Conservation (phyloP, 1,140 invertebrate species). For the Brachionus sp. region DNA sequence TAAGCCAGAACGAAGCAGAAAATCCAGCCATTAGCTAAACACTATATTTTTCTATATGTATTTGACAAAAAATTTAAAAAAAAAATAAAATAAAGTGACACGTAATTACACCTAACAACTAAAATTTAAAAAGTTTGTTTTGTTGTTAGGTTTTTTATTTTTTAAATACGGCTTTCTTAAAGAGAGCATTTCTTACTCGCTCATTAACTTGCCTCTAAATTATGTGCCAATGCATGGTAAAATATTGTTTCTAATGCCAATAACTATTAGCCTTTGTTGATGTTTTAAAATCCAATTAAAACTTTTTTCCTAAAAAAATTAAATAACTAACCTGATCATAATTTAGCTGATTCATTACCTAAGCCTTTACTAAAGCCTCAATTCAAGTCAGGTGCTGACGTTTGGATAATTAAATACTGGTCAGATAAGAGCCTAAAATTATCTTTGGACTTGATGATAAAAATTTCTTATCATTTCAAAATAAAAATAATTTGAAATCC, state of each 20-base stretch:
- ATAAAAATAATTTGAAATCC: neutral
- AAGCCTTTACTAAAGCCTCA: neutral
- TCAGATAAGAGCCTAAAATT: slow-evolving; percentile 20
- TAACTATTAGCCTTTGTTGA: slow-evolving; percentile 7
- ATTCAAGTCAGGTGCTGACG: neutral
- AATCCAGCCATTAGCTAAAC: slow-evolving; percentile 28
- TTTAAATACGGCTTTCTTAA: slow-evolving; percentile 31
- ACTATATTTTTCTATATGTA: slow-evolving; percentile 33
- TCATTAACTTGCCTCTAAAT: neutral
- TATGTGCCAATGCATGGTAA: slow-evolving; percentile 25
- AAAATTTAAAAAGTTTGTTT: slow-evolving; percentile 1
- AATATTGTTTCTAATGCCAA: neutral
- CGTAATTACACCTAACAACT: slow-evolving; percentile 45
- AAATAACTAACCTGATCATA: slow-evolving; percentile 14
- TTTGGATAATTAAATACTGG: slow-evolving; percentile 15
- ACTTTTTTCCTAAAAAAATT: neutral
- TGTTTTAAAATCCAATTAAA: neutral
- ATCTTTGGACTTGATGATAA: slow-evolving; percentile 11
- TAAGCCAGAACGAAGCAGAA: slow-evolving; percentile 16
- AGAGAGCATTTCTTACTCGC: neutral
- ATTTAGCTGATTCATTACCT: neutral
- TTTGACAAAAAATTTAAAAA: slow-evolving; percentile 32
- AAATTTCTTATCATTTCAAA: neutral
- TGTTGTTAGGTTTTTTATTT: slow-evolving; percentile 33
- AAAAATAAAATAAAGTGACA: slow-evolving; percentile 32